Conservation (phyloP, 2,888 invertebrate genomes). For the Eurois occulta region DNA sequence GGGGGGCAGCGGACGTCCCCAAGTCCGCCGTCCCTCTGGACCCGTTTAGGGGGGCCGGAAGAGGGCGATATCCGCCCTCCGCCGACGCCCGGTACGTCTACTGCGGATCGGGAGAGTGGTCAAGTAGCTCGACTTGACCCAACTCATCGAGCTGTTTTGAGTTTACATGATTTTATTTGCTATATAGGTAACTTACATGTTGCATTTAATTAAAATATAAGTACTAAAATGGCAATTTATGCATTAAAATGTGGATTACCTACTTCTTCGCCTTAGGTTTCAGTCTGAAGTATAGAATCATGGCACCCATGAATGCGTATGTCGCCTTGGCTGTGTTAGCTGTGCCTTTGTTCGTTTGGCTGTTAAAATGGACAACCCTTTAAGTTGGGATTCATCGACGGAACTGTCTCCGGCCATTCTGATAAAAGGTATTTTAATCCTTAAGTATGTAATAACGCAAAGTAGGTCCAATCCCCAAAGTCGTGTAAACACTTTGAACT, state of each 20-base stretch:
- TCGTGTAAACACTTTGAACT: constrained; percentile 19
- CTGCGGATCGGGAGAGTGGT: no score
- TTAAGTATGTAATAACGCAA: constrained; percentile 82
- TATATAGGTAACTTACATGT: constrained; percentile 82
- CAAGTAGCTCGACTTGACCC: no score
- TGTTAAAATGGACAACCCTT: constrained; percentile 93
- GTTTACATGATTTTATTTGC: constrained; percentile 82
- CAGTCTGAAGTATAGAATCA: constrained; percentile 91
- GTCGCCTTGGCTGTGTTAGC: constrained; percentile 94
- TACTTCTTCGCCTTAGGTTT: constrained; percentile 93
- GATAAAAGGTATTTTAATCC: constrained; percentile 70
- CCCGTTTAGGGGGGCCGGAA: no score
- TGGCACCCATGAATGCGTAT: constrained; percentile 91
- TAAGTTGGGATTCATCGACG: constrained; percentile 92
- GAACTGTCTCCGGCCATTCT: constrained; percentile 88
- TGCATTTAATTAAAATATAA: constrained; percentile 76
- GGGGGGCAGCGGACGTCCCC: no score
- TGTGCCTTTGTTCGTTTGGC: constrained; percentile 92
- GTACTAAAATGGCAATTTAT: constrained; percentile 69
- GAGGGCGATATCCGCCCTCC: no score
- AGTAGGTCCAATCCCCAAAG: constrained; percentile 48
- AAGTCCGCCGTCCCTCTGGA: no score
- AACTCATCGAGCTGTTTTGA: background rate
- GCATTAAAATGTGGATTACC: constrained; percentile 66
- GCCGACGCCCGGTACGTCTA: no score